Conservation (phyloP, 2,888 invertebrate genomes). For the Oscheius sp. region DNA sequence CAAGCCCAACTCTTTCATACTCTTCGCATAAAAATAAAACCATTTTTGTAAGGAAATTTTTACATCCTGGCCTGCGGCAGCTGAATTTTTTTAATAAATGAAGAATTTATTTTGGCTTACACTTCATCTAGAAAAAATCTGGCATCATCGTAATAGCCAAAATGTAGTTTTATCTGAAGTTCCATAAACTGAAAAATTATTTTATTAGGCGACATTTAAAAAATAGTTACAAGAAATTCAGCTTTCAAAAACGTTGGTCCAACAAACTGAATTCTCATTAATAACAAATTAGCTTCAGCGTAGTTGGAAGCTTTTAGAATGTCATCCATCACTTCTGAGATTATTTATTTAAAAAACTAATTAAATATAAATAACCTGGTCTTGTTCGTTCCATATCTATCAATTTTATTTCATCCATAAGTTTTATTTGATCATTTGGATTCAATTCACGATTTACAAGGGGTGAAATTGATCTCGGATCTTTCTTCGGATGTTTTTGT, state of each 20-base stretch:
- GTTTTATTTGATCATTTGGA: no score
- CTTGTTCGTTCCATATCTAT: neutral
- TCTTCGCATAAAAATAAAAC: neutral
- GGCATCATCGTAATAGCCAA: slow-evolving; percentile 5
- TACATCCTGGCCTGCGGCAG: neutral
- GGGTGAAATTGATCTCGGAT: no score
- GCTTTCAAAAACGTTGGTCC: neutral
- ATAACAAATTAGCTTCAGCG: neutral
- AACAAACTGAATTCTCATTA: neutral
- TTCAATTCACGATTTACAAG: no score
- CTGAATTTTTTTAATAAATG: neutral
- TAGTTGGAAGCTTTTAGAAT: neutral
- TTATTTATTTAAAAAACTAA: neutral
- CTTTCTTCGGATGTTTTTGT: no score
- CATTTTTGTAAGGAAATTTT: neutral
- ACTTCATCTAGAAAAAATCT: neutral
- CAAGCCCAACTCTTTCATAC: slow-evolving; percentile 5
- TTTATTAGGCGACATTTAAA: neutral
- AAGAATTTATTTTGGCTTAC: neutral
- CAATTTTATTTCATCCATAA: neutral
- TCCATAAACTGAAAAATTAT: slow-evolving; percentile 15
- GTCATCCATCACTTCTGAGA: neutral
- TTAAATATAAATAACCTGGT: neutral
- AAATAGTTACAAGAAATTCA: neutral
- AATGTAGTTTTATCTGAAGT: slow-evolving; percentile 8